A percentile compares a stretch with the other conserved stretches of the same genome.
Evolutionary conservation across 2,888 invertebrate genomes (phyloP).

Genomic region (Scrobipalpa atriplicella): DNA sequence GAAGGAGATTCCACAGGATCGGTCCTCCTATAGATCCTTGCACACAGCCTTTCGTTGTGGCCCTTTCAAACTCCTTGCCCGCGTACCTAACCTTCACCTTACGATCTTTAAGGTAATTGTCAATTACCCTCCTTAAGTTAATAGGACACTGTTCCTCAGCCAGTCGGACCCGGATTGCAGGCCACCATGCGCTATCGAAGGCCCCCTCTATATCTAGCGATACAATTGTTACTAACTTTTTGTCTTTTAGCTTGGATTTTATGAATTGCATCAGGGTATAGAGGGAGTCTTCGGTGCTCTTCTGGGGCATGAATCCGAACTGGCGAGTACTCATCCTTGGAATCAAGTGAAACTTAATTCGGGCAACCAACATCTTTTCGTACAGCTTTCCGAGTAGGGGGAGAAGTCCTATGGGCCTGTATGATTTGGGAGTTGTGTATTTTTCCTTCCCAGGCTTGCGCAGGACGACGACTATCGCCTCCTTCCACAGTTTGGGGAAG

Average conservation of each 20-base stretch:
- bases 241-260: neutral
- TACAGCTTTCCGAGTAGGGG: neutral
- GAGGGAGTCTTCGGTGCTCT: conserved; percentile 23
- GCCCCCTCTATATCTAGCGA: neutral
- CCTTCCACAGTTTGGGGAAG: neutral
- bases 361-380: conserved; percentile 8
- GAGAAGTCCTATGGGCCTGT: conserved; percentile 3
- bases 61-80: neutral
- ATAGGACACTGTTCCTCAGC: conserved; percentile 28
- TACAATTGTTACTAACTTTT: neutral
- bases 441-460: conserved; percentile 1
- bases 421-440: neutral
- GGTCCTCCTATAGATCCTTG: conserved; percentile 9
- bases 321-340: conserved; percentile 11
- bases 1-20: conserved; percentile 1
- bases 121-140: conserved; percentile 26
- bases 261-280: conserved; percentile 24
- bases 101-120: conserved; percentile 22
- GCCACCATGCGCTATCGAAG: conserved; percentile 31
- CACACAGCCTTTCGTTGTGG: conserved; percentile 3
- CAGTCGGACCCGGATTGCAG: conserved; percentile 27
- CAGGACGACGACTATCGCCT: neutral
- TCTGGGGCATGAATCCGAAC: conserved; percentile 3
- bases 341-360: neutral
- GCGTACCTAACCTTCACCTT: neutral